Conservation (phyloP, 37 sponge, comb jelly and placozoan genomes). For the Chondrilla cf. caribensis region DNA sequence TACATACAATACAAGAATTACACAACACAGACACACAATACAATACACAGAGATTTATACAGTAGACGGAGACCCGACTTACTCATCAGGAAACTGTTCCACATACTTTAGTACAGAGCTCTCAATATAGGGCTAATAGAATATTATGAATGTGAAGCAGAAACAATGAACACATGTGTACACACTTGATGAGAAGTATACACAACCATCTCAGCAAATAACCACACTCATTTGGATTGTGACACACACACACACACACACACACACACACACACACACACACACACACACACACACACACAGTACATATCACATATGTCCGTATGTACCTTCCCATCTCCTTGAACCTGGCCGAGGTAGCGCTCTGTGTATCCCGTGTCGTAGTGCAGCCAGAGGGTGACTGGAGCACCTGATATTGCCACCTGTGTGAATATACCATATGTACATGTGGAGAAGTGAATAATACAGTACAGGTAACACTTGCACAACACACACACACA, state of each 20-base stretch:
- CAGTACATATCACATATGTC: background rate
- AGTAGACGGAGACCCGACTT: no score
- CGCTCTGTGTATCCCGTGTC: constrained; percentile 94
- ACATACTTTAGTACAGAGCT: constrained; percentile 28
- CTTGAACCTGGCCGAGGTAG: constrained; percentile 60
- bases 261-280: no score
- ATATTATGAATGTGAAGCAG: background rate
- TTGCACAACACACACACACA: background rate
- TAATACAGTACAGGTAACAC: no score
- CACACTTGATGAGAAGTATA: no score
- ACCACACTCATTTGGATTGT: no score
- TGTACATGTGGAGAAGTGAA: no score
- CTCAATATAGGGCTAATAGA: background rate
- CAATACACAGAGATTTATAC: no score
- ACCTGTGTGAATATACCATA: no score
- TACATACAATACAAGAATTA: background rate
- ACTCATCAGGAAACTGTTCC: constrained; percentile 33
- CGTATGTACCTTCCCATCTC: background rate
- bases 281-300: background rate
- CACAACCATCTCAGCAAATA: no score
- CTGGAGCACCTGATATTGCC: constrained; percentile 82
- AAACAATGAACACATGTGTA: constrained; percentile 9
- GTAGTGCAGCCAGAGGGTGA: constrained; percentile 74
- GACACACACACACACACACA: no score
- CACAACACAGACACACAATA: constrained; percentile 9